Evolutionary conservation across 2,113 vertebrate genomes (phyloP).

Genomic region (Colinus virginianus): DNA sequence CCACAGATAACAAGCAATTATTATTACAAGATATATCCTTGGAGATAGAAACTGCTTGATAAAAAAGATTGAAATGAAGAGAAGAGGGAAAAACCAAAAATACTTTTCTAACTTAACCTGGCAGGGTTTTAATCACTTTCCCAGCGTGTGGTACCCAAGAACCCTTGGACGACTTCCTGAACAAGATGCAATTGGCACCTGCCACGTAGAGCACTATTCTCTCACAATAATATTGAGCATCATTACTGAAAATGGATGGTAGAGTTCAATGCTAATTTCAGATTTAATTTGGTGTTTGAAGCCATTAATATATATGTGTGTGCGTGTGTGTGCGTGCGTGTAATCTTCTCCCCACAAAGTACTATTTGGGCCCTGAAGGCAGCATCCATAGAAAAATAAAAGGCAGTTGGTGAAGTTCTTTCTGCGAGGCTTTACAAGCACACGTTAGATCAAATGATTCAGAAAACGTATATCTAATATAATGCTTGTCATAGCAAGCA

Average conservation of each 20-base stretch:
- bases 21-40: conserved; percentile 15
- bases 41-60: not conserved
- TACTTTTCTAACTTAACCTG: conserved; percentile 1
- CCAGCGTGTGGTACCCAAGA: not conserved
- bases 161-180: not conserved
- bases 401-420: not conserved
- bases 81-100: conserved; percentile 1
- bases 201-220: not conserved
- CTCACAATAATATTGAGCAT: not conserved
- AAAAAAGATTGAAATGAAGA: not conserved
- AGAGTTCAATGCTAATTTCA: conserved; percentile 35
- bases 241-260: conserved; percentile 37
- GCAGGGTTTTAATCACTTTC: conserved; percentile 23
- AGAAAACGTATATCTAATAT: conserved; percentile 25
- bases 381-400: not conserved
- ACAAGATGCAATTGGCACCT: not conserved
- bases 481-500: not conserved
- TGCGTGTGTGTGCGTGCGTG: too few species aligned
- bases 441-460: not conserved
- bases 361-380: not conserved
- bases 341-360: not conserved
- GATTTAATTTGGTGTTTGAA: conserved; percentile 18
- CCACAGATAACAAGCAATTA: conserved; percentile 48
- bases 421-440: not conserved
- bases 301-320: not conserved